Percentiles rank a stretch among this genome's conserved stretches.
Conservation (phyloP, 1,140 invertebrate species). For the Cotesia typhae region DNA sequence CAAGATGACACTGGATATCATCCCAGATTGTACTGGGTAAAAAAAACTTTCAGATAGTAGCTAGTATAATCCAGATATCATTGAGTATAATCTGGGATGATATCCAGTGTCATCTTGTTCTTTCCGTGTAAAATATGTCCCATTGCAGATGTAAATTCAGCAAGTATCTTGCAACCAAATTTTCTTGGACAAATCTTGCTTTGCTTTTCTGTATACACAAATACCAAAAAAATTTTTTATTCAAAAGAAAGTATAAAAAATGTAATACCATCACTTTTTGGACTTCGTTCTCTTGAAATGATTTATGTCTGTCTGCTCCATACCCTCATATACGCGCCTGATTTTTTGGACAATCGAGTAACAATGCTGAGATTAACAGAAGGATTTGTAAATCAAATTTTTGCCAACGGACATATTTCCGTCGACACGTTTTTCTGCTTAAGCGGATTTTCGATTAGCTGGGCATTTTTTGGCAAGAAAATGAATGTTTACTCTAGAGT, state of each 20-base stretch:
- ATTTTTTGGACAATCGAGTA: constrained; percentile 51
- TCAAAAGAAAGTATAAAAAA: constrained; percentile 31
- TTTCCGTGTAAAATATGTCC: background rate
- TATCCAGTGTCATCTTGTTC: too few species aligned
- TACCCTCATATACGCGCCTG: constrained; percentile 52
- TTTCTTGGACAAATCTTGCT: background rate
- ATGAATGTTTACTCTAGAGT: constrained; percentile 42
- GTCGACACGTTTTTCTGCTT: constrained; percentile 67
- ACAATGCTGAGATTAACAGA: constrained; percentile 50
- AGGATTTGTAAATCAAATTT: constrained; percentile 51
- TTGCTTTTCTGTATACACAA: constrained; percentile 6
- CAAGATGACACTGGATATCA: too few species aligned
- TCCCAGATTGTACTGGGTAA: too few species aligned
- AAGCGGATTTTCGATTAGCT: constrained; percentile 63
- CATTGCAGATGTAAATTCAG: background rate
- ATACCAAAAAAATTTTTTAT: constrained; percentile 11
- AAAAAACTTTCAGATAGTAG: too few species aligned
- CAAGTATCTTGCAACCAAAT: background rate
- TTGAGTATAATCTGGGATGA: too few species aligned
- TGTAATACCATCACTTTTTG: constrained; percentile 54
- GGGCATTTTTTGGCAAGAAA: constrained; percentile 54
- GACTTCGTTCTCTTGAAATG: constrained; percentile 62
- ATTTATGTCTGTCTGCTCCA: constrained; percentile 63
- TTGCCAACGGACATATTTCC: constrained; percentile 59
- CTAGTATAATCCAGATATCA: too few species aligned